These are phyloP conservation scores for Allygus modestus DNA, from an alignment of 2,888 invertebrate genomes.

Conservation along the genomic window DNA sequence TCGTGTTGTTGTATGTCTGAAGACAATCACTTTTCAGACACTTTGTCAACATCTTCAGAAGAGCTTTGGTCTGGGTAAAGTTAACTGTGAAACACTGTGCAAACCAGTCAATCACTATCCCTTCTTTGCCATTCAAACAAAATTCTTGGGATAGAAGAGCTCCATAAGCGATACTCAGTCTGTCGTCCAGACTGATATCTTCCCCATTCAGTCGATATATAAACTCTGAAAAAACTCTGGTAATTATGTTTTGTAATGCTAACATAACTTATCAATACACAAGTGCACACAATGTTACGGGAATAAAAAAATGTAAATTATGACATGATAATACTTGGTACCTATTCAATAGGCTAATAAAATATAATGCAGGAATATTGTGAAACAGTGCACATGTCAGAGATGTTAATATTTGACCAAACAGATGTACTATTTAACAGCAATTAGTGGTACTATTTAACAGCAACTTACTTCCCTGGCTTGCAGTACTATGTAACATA, in stretches of 20 bases:
- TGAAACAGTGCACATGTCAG: no score
- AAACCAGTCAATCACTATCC: conserved; percentile 44
- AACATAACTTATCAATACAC: neutral
- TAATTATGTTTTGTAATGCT: no score
- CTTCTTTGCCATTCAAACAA: conserved; percentile 16
- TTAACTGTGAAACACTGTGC: conserved; percentile 5
- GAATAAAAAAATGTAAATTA: no score
- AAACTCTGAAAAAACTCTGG: conserved; percentile 52
- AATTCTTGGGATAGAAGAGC: conserved; percentile 39
- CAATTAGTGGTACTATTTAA: no score
- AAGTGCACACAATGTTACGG: neutral
- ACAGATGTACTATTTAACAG: no score
- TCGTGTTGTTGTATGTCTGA: neutral
- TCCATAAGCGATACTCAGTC: conserved; percentile 62
- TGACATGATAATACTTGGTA: no score
- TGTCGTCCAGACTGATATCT: conserved; percentile 52
- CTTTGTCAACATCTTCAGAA: conserved; percentile 21
- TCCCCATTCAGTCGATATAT: conserved; percentile 41
- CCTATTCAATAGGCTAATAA: no score
- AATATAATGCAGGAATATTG: no score
- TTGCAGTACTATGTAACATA: no score
- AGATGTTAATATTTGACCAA: no score
- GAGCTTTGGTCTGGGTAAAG: neutral
- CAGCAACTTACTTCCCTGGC: no score
- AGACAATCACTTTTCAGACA: conserved; percentile 28